These are phyloP conservation scores for Malurus alboscapulatus DNA, from an alignment of 2,113 vertebrate species.

Conservation along the genomic window DNA sequence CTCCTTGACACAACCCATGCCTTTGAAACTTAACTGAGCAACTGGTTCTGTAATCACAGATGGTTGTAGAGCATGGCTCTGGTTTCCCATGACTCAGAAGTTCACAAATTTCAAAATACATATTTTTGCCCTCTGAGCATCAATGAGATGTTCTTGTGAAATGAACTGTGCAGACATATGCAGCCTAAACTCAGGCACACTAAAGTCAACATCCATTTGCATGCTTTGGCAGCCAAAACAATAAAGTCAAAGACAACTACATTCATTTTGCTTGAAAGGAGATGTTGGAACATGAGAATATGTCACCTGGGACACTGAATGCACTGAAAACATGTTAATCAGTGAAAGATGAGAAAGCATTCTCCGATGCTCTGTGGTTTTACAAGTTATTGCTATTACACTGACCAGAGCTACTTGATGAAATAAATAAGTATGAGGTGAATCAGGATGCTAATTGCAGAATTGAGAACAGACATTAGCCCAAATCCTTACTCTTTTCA, in stretches of 20 bases:
- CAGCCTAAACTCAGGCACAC: background rate
- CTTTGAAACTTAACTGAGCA: slow-evolving; percentile 50
- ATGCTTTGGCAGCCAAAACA: background rate
- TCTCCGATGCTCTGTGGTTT: background rate
- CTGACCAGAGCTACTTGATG: background rate
- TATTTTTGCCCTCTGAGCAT: background rate
- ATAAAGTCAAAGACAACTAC: background rate
- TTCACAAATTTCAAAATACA: background rate
- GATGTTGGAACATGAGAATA: background rate
- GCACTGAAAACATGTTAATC: background rate
- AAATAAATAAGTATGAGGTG: background rate
- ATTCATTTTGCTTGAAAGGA: background rate
- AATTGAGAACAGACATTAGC: background rate
- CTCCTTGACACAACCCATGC: slow-evolving; percentile 21
- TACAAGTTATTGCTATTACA: background rate
- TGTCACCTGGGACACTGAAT: background rate
- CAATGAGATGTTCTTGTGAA: background rate
- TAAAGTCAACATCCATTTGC: background rate
- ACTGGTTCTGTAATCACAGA: slow-evolving; percentile 39
- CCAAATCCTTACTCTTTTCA: background rate
- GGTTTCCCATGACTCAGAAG: slow-evolving; percentile 6
- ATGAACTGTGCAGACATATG: background rate
- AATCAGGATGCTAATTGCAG: background rate
- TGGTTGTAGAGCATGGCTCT: background rate
- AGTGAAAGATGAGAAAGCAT: background rate